Percentiles rank a stretch among this genome's conserved stretches.
phyloP scores from a whole-genome alignment of 2,797 vertebrate genomes.

The Varecia variegata region DNA sequence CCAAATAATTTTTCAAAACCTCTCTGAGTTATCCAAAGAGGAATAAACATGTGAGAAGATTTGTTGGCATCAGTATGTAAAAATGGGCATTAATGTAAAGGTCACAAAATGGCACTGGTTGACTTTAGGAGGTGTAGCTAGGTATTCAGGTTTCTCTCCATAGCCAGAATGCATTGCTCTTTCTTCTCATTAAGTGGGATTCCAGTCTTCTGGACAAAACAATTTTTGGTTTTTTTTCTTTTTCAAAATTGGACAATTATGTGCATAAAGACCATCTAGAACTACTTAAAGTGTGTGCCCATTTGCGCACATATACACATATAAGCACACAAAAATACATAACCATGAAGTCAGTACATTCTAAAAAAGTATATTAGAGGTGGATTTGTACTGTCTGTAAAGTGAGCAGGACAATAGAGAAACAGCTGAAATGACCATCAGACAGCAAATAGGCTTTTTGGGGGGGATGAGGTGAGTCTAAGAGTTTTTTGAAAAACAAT shows the following conservation, averaged over 20 bases:
- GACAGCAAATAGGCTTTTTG: neutral
- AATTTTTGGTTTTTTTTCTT: neutral
- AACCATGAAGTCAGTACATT: neutral
- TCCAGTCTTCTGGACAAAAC: neutral
- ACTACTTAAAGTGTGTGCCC: neutral
- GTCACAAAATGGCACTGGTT: neutral
- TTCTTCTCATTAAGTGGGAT: neutral
- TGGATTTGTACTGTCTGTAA: neutral
- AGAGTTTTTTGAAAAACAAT: neutral
- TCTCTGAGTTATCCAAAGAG: neutral
- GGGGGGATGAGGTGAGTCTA: neutral
- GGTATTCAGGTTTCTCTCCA: neutral
- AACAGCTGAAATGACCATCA: neutral
- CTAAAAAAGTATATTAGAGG: neutral
- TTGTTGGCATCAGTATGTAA: neutral
- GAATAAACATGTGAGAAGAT: neutral
- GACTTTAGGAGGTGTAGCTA: neutral
- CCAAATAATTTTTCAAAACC: neutral
- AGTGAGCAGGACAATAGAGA: neutral
- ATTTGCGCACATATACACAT: neutral
- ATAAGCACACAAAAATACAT: neutral
- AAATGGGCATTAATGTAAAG: neutral
- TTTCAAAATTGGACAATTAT: neutral
- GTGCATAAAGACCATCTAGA: neutral
- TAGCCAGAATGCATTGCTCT: neutral